Conservation (phyloP, 1,140 invertebrate genomes). For the Wiebesia pumilae region DNA sequence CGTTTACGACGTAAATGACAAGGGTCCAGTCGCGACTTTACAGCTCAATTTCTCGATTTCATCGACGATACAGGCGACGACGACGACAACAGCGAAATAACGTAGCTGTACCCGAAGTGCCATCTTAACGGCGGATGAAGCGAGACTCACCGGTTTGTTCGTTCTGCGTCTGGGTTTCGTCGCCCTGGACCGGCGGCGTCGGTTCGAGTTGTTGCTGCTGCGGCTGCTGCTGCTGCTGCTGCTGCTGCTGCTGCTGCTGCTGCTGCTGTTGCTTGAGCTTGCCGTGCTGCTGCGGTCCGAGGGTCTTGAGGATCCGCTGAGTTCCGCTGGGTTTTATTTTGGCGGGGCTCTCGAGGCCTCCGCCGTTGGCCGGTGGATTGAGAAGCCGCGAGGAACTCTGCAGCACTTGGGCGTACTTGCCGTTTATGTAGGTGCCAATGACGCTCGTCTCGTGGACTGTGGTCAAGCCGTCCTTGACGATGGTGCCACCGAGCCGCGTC, state of each 20-base stretch:
- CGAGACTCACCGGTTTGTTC: background rate
- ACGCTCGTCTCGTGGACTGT: constrained; percentile 92
- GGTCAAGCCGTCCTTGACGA: constrained; percentile 87
- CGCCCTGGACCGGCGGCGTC: constrained; percentile 75
- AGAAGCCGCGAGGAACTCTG: constrained; percentile 82
- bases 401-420: constrained; percentile 89
- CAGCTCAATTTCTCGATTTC: no score
- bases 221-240: constrained; percentile 72
- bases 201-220: constrained; percentile 79
- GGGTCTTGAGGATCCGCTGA: constrained; percentile 83
- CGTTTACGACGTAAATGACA: no score
- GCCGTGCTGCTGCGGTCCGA: constrained; percentile 77
- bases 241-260: constrained; percentile 76
- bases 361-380: constrained; percentile 54
- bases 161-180: constrained; percentile 36
- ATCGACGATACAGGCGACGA: no score
- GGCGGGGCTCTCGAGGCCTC: constrained; percentile 52
- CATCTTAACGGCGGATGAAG: no score
- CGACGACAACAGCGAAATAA: no score
- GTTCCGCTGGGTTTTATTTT: constrained; percentile 81
- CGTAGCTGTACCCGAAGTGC: no score
- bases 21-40: no score
- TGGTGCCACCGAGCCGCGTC: constrained; percentile 86
- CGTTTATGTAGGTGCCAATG: constrained; percentile 90
- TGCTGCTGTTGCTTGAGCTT: constrained; percentile 74